These are phyloP conservation scores for Aldrovandia affinis DNA, from an alignment of 2,797 vertebrate genomes.

Conservation along the genomic window DNA sequence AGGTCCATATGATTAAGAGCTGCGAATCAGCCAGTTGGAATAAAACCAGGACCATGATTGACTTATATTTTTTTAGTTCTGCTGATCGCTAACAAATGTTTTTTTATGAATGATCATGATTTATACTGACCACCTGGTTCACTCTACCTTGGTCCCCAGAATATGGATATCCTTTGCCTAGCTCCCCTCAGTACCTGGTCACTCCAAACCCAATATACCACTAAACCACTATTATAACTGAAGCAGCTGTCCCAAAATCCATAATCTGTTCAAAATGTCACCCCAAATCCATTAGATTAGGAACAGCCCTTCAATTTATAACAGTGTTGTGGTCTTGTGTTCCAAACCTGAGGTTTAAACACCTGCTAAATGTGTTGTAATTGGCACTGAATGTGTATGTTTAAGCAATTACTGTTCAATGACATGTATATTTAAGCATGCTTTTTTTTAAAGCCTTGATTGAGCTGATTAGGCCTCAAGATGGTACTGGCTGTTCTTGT, in stretches of 20 bases:
- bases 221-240: not conserved
- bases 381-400: too few species aligned
- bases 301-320: not conserved
- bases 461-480: too few species aligned
- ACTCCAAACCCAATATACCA: not conserved
- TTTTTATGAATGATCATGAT: not conserved
- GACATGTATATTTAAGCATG: too few species aligned
- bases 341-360: not conserved
- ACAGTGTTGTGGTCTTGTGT: not conserved
- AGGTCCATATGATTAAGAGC: not conserved
- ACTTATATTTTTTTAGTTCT: not conserved
- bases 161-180: not conserved
- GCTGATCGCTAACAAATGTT: not conserved
- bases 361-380: too few species aligned
- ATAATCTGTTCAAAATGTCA: not conserved
- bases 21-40: not conserved
- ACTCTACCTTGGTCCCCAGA: not conserved
- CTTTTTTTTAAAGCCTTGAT: too few species aligned
- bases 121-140: not conserved
- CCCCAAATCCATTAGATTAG: not conserved
- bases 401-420: too few species aligned
- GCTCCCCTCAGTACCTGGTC: not conserved
- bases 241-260: constrained; percentile 11
- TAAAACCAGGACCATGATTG: not conserved
- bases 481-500: too few species aligned